phyloP scores from a whole-genome alignment of 2,888 invertebrate genomes.

The Drosophila putrida region DNA sequence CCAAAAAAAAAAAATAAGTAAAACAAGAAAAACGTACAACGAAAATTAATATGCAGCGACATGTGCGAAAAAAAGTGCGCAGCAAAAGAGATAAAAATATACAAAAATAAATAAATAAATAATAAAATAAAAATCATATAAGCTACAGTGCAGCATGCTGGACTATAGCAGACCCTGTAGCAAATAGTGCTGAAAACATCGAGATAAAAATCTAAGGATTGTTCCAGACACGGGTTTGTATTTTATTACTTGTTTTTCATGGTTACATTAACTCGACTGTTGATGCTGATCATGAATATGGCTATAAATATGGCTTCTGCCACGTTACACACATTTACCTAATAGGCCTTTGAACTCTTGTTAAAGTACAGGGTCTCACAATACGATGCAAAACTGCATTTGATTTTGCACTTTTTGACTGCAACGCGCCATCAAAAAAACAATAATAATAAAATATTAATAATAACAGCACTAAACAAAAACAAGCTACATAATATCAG shows the following conservation, averaged over 20 bases:
- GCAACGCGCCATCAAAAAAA: conserved; percentile 52
- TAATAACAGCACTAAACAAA: conserved; percentile 35
- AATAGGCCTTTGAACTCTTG: no score
- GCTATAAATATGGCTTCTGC: no score
- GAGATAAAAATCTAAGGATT: no score
- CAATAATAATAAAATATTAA: conserved; percentile 58
- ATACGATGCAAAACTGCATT: conserved; percentile 48
- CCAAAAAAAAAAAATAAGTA: conserved; percentile 39
- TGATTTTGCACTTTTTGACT: conserved; percentile 67
- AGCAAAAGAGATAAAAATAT: conserved; percentile 32
- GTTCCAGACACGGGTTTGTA: no score
- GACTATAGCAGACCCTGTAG: no score
- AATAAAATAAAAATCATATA: no score
- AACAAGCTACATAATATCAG: conserved; percentile 56
- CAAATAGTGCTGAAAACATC: no score
- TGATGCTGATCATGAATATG: no score
- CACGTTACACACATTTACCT: no score
- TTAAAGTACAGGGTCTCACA: neutral
- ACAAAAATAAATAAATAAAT: conserved; percentile 17
- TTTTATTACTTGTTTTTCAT: no score
- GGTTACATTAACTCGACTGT: no score
- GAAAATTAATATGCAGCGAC: conserved; percentile 77
- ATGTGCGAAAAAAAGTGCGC: conserved; percentile 63
- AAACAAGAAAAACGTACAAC: conserved; percentile 30
- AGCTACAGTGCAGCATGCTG: no score